Conservation (phyloP, 2,888 invertebrate genomes). For the Lasioglossum lativentre region DNA sequence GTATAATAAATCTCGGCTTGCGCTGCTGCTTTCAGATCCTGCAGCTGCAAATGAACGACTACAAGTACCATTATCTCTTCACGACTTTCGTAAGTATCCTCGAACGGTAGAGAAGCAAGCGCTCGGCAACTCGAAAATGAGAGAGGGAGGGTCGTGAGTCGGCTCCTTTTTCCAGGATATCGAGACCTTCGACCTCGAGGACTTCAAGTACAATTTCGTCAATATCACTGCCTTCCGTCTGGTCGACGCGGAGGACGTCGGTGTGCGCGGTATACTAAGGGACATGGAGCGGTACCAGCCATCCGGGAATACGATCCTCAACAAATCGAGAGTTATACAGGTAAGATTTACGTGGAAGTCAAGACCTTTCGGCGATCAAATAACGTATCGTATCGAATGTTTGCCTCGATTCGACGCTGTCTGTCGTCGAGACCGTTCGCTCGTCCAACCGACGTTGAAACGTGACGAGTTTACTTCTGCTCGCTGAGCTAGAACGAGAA, state of each 20-base stretch:
- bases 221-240: constrained; percentile 92
- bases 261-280: constrained; percentile 88
- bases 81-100: constrained; percentile 88
- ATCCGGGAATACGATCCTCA: constrained; percentile 84
- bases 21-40: constrained; percentile 87
- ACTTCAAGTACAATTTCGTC: constrained; percentile 91
- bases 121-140: constrained; percentile 13
- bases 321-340: constrained; percentile 85
- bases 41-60: constrained; percentile 93
- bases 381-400: constrained; percentile 14
- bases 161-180: constrained; percentile 85
- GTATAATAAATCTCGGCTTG: constrained; percentile 16
- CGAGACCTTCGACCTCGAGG: constrained; percentile 89
- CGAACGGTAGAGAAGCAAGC: constrained; percentile 4
- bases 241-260: constrained; percentile 89
- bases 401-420: constrained; percentile 30
- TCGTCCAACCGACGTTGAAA: neutral
- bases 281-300: constrained; percentile 90
- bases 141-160: constrained; percentile 8
- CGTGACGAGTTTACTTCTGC: constrained; percentile 20
- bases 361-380: neutral
- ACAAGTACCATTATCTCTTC: constrained; percentile 93
- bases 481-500: constrained; percentile 8
- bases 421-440: neutral
- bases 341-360: constrained; percentile 75